These are phyloP conservation scores for Nycticorax nycticorax DNA, from an alignment of 2,113 vertebrate genomes.

Conservation along the genomic window DNA sequence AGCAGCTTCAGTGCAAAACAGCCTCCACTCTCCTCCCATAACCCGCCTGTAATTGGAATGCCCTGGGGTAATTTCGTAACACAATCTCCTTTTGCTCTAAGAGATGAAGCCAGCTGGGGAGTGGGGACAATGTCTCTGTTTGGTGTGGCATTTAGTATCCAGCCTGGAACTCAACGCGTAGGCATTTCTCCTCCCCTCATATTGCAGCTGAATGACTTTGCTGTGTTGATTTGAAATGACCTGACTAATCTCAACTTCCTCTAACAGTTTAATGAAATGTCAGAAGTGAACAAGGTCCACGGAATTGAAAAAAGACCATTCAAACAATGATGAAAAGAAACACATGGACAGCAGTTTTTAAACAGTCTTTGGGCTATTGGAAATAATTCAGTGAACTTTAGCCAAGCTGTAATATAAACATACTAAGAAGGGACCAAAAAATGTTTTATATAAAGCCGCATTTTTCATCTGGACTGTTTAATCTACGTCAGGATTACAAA, in stretches of 20 bases:
- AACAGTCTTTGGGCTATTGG: conserved; percentile 37
- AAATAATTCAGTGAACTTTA: conserved; percentile 53
- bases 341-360: conserved; percentile 61
- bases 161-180: neutral
- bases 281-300: conserved; percentile 35
- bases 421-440: neutral
- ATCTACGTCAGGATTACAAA: neutral
- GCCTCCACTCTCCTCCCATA: neutral
- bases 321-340: conserved; percentile 66
- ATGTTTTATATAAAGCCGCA: neutral
- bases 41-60: neutral
- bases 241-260: conserved; percentile 65
- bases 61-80: neutral
- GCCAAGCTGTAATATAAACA: conserved; percentile 40
- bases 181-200: conserved; percentile 6
- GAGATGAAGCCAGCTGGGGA: neutral
- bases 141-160: conserved; percentile 1
- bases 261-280: conserved; percentile 64
- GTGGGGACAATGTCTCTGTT: neutral
- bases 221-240: conserved; percentile 55
- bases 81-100: neutral
- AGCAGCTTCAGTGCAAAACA: neutral
- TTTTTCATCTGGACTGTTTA: neutral
- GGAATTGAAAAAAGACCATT: conserved; percentile 52
- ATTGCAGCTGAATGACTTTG: conserved; percentile 46